Evolutionary conservation across 2,888 invertebrate genomes (phyloP), one percentile per base, ranked within the genome.

Genomic region (Synanthedon vespiformis): DNA sequence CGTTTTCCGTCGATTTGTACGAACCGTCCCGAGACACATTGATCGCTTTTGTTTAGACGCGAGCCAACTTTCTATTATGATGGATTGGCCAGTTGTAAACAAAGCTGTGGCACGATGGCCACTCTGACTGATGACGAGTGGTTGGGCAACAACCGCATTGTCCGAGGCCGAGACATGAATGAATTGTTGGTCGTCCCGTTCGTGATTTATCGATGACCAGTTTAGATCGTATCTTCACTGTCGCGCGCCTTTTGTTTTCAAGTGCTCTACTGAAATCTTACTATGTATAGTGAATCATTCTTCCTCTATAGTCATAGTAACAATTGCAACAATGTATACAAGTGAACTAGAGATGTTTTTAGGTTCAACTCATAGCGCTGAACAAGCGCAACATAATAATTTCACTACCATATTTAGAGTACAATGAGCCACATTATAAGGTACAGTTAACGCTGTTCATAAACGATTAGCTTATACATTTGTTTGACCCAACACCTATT

Each of bases 111-210:
- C 44, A 6, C 18, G 6, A 10, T 18, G 18, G 12, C 22, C 14
- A 51, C 51, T 40, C 40, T 51, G 51, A 51, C 18, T 16, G 16
- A 51, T 41, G 51, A 51, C 51, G 41, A 18, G n/a, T 40, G 40
- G 51, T 18, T 34, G 40, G 40, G 16, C 48, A 48, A 22, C 48
- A 22, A 48, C 22, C 48, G 48, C 16, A 48, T 48, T 48, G 18
- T 22, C 5, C 16, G 18, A 18, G 57, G 56, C 56, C 61, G 58
- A 58, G 65, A 67, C 67, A 61, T 68, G 68, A 68, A 69, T 69
- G 69, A 64, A 65, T 65, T 61, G 60, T 53, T 55, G 52, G 22
- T 12, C 58, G 55, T 53, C 53, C 52, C 44, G n/a, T 18, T 40
- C 22, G 57, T 64, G 69, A 68, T 68, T 61, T 62, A 67, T 65